A percentile compares a stretch with the other conserved stretches of the same genome.
Conservation (phyloP, 2,888 invertebrate genomes). For the Ochropleura plecta region DNA sequence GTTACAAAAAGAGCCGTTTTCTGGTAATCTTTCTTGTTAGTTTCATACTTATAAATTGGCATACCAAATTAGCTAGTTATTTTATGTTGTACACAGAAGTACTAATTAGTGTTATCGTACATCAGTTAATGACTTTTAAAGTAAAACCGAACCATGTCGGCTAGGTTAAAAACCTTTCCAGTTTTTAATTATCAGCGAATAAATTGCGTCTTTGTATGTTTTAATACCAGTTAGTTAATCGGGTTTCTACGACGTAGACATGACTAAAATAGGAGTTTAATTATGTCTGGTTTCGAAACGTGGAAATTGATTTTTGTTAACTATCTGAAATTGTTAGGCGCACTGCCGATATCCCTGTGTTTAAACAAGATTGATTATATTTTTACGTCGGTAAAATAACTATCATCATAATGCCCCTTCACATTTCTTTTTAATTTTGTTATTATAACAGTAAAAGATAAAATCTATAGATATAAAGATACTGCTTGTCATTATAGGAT, state of each 20-base stretch:
- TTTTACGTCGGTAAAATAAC: not conserved
- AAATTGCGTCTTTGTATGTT: constrained; percentile 32
- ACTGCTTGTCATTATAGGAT: constrained; percentile 32
- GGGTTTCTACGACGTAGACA: constrained; percentile 24
- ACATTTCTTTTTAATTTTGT: constrained; percentile 16
- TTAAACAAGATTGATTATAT: not conserved
- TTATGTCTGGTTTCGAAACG: constrained; percentile 17
- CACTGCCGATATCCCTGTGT: not conserved
- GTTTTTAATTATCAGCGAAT: constrained; percentile 39
- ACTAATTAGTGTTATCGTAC: constrained; percentile 24
- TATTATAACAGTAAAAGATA: constrained; percentile 8
- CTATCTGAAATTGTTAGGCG: not conserved
- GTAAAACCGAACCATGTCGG: constrained; percentile 37
- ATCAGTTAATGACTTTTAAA: constrained; percentile 31
- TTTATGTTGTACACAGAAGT: constrained; percentile 1
- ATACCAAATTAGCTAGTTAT: not conserved
- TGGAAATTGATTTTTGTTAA: constrained; percentile 3
- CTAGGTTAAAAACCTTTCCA: constrained; percentile 43
- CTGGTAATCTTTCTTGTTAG: not conserved
- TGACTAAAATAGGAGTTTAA: constrained; percentile 22
- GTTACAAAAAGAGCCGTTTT: constrained; percentile 5
- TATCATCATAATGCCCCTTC: not conserved
- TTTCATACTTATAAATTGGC: not conserved
- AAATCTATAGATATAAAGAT: constrained; percentile 11
- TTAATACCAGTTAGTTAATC: constrained; percentile 39